These are phyloP conservation scores for Lindbergichthys nudifrons DNA, from an alignment of 2,797 vertebrate genomes.

Conservation along the genomic window DNA sequence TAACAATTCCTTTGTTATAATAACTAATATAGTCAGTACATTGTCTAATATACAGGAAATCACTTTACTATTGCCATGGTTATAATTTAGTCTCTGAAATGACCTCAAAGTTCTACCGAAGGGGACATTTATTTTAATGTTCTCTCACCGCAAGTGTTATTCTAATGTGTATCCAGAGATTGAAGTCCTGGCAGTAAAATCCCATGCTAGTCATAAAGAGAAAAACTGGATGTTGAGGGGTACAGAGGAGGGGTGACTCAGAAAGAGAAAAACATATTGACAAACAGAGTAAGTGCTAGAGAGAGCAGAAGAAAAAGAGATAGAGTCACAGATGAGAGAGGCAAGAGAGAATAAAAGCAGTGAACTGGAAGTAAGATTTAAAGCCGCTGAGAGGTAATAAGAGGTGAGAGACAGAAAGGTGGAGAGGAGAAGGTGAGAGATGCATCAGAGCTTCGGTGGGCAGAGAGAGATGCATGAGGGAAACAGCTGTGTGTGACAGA, in stretches of 20 bases:
- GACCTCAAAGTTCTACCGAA: not conserved
- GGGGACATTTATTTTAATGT: not conserved
- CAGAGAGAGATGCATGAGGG: conserved; percentile 44
- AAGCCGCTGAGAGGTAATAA: not conserved
- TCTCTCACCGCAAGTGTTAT: not conserved
- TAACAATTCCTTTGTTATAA: not conserved
- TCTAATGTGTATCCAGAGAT: not conserved
- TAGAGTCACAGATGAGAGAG: not conserved
- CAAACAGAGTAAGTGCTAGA: not conserved
- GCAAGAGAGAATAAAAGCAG: conserved; percentile 13
- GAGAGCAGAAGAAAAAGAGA: not conserved
- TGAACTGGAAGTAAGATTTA: conserved; percentile 1
- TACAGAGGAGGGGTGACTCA: not conserved
- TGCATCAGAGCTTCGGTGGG: conserved; percentile 53
- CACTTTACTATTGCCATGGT: not conserved
- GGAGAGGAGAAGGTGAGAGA: conserved; percentile 19
- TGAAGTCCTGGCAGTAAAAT: conserved; percentile 8
- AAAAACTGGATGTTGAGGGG: conserved; percentile 30
- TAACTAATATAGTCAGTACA: not conserved
- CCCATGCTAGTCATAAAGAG: conserved; percentile 15
- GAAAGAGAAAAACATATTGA: not conserved
- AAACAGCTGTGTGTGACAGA: conserved; percentile 73
- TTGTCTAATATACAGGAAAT: not conserved
- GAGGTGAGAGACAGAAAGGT: conserved; percentile 20
- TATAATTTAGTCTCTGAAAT: conserved; percentile 8